Evolutionary conservation across 2,797 vertebrate species (phyloP).

Genomic region (Neomorphus geoffroyi): DNA sequence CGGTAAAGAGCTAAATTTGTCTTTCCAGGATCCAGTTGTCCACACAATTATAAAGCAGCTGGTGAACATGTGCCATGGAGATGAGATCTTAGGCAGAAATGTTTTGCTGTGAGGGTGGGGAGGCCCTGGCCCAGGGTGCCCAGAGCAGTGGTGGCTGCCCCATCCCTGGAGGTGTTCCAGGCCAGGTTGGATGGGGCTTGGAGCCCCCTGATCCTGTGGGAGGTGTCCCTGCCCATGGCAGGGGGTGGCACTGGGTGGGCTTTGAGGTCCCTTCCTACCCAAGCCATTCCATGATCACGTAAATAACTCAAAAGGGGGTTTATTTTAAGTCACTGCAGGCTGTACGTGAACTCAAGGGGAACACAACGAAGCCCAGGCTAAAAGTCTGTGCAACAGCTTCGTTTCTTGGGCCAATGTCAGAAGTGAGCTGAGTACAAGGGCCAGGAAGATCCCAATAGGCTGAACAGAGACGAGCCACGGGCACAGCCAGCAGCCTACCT

Average conservation of each 20-base stretch:
- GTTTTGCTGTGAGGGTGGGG: too few species aligned
- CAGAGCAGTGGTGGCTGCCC: too few species aligned
- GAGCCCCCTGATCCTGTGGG: too few species aligned
- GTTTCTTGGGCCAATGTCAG: not conserved
- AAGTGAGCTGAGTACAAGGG: not conserved
- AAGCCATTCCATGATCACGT: too few species aligned
- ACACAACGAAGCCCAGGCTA: not conserved
- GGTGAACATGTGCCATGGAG: accelerated
- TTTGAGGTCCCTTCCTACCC: too few species aligned
- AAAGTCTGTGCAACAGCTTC: not conserved
- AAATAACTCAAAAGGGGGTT: not conserved
- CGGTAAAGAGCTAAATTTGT: not conserved
- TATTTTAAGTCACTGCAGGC: not conserved
- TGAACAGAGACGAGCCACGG: not conserved
- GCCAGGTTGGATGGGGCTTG: too few species aligned
- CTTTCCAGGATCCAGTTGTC: not conserved
- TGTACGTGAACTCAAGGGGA: not conserved
- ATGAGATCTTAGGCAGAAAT: too few species aligned
- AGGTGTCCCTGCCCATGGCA: too few species aligned
- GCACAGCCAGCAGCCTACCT: not conserved
- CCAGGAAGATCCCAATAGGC: not conserved
- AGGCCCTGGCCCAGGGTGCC: too few species aligned
- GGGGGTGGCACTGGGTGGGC: too few species aligned
- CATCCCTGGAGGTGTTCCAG: too few species aligned
- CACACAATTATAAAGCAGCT: accelerated